Conservation (phyloP, 2,113 vertebrate species). For the Leucosticte australis region DNA sequence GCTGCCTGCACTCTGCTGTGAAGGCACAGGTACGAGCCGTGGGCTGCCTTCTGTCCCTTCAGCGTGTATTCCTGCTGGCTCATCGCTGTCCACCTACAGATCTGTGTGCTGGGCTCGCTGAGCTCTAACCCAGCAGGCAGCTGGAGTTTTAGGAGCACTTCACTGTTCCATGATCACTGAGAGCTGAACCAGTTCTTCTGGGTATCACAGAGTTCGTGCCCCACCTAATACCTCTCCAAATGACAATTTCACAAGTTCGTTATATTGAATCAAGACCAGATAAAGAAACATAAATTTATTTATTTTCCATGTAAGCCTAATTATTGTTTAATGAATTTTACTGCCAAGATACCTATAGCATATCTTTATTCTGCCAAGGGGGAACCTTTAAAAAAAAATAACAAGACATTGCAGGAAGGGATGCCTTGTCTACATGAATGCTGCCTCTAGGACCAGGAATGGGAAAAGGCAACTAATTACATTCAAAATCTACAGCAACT, state of each 20-base stretch:
- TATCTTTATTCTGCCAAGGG: background rate
- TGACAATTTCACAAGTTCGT: background rate
- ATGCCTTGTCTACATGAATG: background rate
- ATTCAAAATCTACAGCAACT: constrained; percentile 48
- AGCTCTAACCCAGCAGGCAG: background rate
- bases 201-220: background rate
- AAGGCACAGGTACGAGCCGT: fast-evolving
- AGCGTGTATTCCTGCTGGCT: background rate
- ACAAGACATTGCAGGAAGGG: background rate
- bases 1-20: background rate
- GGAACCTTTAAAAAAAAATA: background rate
- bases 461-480: constrained; percentile 53
- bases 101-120: background rate
- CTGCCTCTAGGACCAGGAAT: background rate
- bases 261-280: background rate
- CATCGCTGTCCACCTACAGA: fast-evolving
- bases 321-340: background rate
- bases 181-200: background rate
- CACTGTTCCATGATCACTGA: fast-evolving
- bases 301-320: background rate
- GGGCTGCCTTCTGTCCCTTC: background rate
- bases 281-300: background rate
- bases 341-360: background rate
- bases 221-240: background rate
- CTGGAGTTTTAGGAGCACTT: background rate